These are phyloP conservation scores for Smithornis capensis DNA, from an alignment of 2,113 vertebrate genomes.

Conservation along the genomic window DNA sequence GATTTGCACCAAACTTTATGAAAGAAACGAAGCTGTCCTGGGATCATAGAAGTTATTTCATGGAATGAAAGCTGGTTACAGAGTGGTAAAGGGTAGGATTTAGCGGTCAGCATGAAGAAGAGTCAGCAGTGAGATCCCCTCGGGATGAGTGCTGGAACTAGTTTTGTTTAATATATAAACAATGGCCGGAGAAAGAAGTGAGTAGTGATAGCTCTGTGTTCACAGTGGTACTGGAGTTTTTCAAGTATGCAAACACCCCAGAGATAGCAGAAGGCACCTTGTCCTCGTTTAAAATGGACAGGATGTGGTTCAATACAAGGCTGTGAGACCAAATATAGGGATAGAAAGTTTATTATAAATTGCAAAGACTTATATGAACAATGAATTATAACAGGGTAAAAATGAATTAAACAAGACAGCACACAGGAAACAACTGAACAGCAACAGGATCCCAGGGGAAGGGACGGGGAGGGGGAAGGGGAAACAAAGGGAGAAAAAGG, in stretches of 20 bases:
- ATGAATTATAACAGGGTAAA: too few species aligned
- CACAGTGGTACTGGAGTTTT: background rate
- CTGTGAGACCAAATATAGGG: too few species aligned
- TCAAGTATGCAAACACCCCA: background rate
- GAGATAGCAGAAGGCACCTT: background rate
- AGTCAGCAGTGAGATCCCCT: background rate
- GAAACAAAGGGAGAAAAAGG: too few species aligned
- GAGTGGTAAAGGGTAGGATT: background rate
- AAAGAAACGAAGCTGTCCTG: background rate
- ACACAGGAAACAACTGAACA: too few species aligned
- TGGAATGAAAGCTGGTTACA: background rate
- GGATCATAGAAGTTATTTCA: background rate
- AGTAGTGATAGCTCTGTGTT: background rate
- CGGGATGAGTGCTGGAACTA: background rate
- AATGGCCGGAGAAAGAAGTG: background rate
- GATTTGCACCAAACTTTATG: background rate
- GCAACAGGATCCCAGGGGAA: too few species aligned
- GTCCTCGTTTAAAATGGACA: too few species aligned
- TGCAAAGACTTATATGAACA: too few species aligned
- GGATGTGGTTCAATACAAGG: too few species aligned
- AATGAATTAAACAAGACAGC: too few species aligned
- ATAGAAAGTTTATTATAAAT: too few species aligned
- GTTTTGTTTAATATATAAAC: background rate
- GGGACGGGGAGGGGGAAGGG: too few species aligned
- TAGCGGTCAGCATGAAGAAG: background rate